phyloP scores from a whole-genome alignment of 2,113 vertebrate species.

The Silurus glanis region DNA sequence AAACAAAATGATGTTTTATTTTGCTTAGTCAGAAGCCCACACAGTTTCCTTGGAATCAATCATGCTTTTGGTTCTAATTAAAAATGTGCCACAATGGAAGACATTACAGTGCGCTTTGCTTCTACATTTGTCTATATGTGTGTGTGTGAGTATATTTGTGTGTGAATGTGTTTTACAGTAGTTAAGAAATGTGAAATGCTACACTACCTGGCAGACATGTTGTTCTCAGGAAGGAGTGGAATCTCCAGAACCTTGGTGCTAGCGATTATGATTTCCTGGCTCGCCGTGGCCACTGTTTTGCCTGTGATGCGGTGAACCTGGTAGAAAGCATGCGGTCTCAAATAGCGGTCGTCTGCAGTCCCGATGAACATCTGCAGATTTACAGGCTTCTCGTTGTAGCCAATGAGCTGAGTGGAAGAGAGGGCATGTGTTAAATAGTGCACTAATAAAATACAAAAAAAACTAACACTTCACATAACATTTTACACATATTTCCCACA shows the following conservation, averaged over 20 bases:
- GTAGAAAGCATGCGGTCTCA: slow-evolving; percentile 96
- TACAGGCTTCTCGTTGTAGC: slow-evolving; percentile 93
- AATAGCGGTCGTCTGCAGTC: slow-evolving; percentile 95
- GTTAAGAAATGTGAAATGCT: slow-evolving; percentile 56
- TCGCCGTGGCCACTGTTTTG: slow-evolving; percentile 96
- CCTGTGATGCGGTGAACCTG: slow-evolving; percentile 98
- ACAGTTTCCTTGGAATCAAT: slow-evolving; percentile 52
- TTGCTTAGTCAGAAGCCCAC: slow-evolving; percentile 49
- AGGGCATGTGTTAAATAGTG: neutral
- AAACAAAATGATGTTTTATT: slow-evolving; percentile 49
- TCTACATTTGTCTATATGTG: slow-evolving; percentile 41
- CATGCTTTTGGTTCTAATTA: slow-evolving; percentile 58
- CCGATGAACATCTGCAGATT: slow-evolving; percentile 99
- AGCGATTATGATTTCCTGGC: slow-evolving; percentile 91
- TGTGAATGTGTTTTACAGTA: neutral
- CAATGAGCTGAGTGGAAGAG: slow-evolving; percentile 78
- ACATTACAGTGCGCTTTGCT: slow-evolving; percentile 52
- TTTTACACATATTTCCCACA: neutral
- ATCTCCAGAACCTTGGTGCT: slow-evolving; percentile 98
- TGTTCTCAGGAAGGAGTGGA: slow-evolving; percentile 95
- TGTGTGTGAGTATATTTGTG: neutral
- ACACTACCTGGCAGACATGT: slow-evolving; percentile 92
- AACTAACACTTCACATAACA: neutral
- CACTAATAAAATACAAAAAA: neutral
- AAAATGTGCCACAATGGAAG: slow-evolving; percentile 55